Base-by-base conservation (phyloP, 2,888 invertebrate species). In the Octodonta nipae region DNA sequence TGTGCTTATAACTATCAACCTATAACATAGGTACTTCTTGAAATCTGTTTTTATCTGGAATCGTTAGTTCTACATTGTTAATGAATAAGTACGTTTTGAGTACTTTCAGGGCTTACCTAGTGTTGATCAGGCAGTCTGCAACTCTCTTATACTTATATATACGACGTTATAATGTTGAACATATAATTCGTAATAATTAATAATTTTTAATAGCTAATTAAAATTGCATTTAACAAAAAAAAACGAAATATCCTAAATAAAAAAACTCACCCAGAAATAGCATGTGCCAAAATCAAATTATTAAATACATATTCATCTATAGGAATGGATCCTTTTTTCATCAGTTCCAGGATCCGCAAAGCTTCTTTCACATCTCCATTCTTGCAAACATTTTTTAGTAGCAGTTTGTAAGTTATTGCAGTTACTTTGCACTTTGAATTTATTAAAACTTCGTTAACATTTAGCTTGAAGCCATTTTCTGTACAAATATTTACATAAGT, bases 251-350 rank as follows among this genome's bases (percentile, higher is more conserved):
- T n/a, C n/a, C 31, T 10, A 26, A 37, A 22, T 30, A 33, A 13
- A 10, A 14, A 6, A 20, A 33, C 41, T 58, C 57, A 72, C 72
- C 67, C 63, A 35, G 63, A 50, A 46, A 66, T 66, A 6, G 70
- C 67, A 52, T 78, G 70, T 7, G 70, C 73, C 33, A 73, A 51
- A 6, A 78, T 66, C 0, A 81, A 58, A 1, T 68, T 64, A 44
- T 72, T 71, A 32, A 75, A 75, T 12, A 72, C 59, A 35, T 56
- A 60, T 45, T 73, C 73, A n/a, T 68, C 70, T 0, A 73, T 60
- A 1, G 71, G 56, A 26, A 70, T 54, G 1, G 60, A 60, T 11
- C 60, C 56, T 1, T 63, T 49, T 44, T 74, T 74, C 71, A 79
- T 78, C 28, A 69, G 66, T 2, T 68, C 59, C 33, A 80, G 58